phyloP scores from a whole-genome alignment of 2,797 vertebrate species.

The Macropodus opercularis region DNA sequence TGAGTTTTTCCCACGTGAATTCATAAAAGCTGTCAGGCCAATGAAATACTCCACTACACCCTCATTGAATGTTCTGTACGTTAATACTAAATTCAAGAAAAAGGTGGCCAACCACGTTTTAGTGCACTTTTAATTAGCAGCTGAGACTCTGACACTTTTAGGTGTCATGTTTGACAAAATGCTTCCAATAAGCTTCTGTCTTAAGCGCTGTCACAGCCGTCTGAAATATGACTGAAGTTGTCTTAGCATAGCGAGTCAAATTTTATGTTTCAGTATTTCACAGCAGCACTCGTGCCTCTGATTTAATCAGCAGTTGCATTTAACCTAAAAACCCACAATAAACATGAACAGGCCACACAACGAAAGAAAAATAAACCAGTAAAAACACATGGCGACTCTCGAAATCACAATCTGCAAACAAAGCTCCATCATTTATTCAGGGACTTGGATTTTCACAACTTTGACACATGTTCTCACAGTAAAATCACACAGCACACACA shows the following conservation, averaged over 20 bases:
- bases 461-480: conserved; percentile 28
- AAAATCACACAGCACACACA: conserved; percentile 30
- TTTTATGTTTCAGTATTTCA: conserved; percentile 23
- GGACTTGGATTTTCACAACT: conserved; percentile 34
- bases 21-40: conserved; percentile 44
- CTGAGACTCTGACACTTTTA: conserved; percentile 47
- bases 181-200: conserved; percentile 63
- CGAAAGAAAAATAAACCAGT: conserved; percentile 6
- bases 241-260: conserved; percentile 32
- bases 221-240: conserved; percentile 56
- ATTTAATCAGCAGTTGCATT: conserved; percentile 57
- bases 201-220: conserved; percentile 51
- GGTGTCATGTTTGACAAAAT: conserved; percentile 69
- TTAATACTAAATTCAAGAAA: conserved; percentile 52
- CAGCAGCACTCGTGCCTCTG: conserved; percentile 57
- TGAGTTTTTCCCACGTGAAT: conserved; percentile 25
- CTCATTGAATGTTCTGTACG: conserved; percentile 52
- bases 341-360: conserved; percentile 27
- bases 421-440: conserved; percentile 45
- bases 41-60: conserved; percentile 22
- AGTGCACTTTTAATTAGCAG: conserved; percentile 67
- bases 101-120: conserved; percentile 47
- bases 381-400: conserved; percentile 28
- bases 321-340: conserved; percentile 18
- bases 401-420: conserved; percentile 41